Base-by-base conservation (phyloP, 2,113 vertebrate genomes). In the Sylvia atricapilla region DNA sequence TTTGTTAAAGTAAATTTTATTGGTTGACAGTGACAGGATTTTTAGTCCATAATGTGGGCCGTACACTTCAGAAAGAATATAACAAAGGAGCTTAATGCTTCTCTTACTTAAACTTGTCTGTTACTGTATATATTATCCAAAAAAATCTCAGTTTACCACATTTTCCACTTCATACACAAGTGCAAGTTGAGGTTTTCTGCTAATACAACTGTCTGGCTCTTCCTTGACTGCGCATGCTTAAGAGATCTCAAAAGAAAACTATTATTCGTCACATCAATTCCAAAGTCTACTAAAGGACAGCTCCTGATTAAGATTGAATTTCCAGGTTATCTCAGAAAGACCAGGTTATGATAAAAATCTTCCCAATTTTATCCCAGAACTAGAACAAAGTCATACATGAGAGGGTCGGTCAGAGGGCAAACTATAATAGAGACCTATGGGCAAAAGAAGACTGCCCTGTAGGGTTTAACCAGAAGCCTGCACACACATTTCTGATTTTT, bases 1-100 rank as follows among this genome's bases (percentile, higher is more conserved):
- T 63, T 67, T 59, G 39, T 14, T 43, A 9, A 96, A 96, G 69
- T 39, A 95, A 89, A 93, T 91, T 85, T 96, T 95, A 97, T 91
- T 94, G 93, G 85, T 88, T 95, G 94, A 95, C 75, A 94, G 30
- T 60, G 69, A 81, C 63, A 95, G 91, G 90, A 88, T 39, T 80
- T 93, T 94, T 85, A 92, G 47, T 80, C 67, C 47, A 76, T 75
- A 77, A 72, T 60, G 28, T 53, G 44, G 62, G 58, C 47, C 13
- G 11, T 85, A 93, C 91, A 86, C 46, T 74, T 75, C 67, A 91
- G 43, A 43, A 47, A 89, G 58, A 75, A 27, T 81, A 8, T 35
- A 95, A 56, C 31, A 81, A 81, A 83, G 41, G 4, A 93, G 27
- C 16, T 70, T 82, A 92, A 73, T 88, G 39, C 27, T 85, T 63